These are phyloP conservation scores for Drosophila emarginata DNA, from an alignment of 2,888 invertebrate genomes.

Conservation along the genomic window DNA sequence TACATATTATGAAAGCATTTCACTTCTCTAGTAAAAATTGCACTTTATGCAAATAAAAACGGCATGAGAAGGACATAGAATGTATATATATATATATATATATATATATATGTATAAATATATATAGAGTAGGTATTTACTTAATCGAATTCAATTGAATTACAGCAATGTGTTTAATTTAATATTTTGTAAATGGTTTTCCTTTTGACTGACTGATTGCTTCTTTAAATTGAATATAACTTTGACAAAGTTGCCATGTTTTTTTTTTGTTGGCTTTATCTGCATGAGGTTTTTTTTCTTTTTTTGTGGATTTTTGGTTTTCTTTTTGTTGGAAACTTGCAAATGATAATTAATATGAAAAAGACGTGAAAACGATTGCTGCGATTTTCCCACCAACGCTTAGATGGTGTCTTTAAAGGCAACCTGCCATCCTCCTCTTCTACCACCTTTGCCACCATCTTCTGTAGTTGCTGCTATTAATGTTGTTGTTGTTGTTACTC, in stretches of 20 bases:
- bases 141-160: no score
- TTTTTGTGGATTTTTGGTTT: conserved; percentile 1
- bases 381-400: conserved; percentile 73
- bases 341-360: conserved; percentile 71
- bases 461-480: neutral
- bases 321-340: conserved; percentile 37
- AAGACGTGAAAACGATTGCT: conserved; percentile 51
- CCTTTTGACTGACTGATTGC: conserved; percentile 34
- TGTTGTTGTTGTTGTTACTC: no score
- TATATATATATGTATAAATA: no score
- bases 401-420: conserved; percentile 59
- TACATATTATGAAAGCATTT: no score
- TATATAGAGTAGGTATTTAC: no score
- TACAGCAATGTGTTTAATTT: neutral
- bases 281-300: conserved; percentile 20
- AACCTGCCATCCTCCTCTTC: conserved; percentile 25
- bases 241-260: conserved; percentile 28
- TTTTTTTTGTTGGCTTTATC: conserved; percentile 25
- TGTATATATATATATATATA: no score
- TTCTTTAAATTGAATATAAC: conserved; percentile 37
- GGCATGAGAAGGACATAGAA: no score
- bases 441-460: neutral
- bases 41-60: no score
- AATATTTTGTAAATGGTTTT: neutral
- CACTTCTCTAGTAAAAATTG: no score